Base-by-base conservation (phyloP, 2,113 vertebrate genomes). In the Machaerirhynchus nigripectus region DNA sequence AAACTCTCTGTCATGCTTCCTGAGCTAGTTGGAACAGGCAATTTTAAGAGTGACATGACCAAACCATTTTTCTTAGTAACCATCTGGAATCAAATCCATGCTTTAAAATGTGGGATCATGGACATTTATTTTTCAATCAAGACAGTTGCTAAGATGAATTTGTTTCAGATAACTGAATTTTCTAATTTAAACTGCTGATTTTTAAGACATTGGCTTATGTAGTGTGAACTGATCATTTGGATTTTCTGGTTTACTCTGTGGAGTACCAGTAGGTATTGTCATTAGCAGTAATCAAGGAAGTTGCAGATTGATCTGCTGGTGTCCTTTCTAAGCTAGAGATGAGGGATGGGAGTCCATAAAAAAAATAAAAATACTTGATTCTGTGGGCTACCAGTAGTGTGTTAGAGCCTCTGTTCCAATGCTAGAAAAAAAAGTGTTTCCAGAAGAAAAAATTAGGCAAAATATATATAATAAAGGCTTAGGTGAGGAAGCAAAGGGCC, bases 171-270 rank as follows among this genome's bases (percentile, higher is more conserved):
- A 82, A 69, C 8, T 86, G 3, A 19, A 31, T 76, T 73, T 63
- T 65, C 60, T 73, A 31, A 24, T 75, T 81, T 78, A 78, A 94
- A 85, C 40, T 80, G 73, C 59, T 93, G 35, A 59, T 70, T n/a
- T 6, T 42, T 61, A 79, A 77, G 80, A 31, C 39, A 28, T 11
- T n/a, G 27, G 14, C 9, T 80, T 61, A 46, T 6, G 11, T 5
- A 37, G 27, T 17, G 19, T 12, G 35, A 59, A 39, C 9, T 42
- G 73, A 44, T 63, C 23, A 24, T 60, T 53, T 40, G 53, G n/a
- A 9, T 67, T 78, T 89, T 49, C 21, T 68, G 56, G 30, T 63
- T 46, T 28, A 23, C 11, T 87, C 22, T 70, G 59, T 33, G 15
- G 39, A 21, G 40, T 10, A 53, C 31, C 0, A 0, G 21, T 20